These are phyloP conservation scores for Oreochromis spilurus DNA, from an alignment of 2,113 vertebrate species.

Conservation along the genomic window DNA sequence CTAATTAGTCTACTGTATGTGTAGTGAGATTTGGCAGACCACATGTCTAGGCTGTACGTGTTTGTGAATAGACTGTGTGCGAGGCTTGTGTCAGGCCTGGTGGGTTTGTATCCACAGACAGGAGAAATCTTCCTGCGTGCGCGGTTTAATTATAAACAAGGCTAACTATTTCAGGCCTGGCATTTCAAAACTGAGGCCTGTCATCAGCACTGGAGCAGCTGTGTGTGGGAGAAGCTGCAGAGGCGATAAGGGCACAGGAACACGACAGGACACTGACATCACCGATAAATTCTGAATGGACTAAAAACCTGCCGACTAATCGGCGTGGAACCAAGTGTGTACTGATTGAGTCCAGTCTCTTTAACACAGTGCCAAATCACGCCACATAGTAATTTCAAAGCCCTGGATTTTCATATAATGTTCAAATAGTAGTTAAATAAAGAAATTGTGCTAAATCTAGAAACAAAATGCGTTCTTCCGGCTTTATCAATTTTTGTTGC, in stretches of 20 bases:
- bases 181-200: constrained; percentile 30
- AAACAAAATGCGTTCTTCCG: background rate
- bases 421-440: background rate
- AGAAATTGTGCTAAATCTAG: background rate
- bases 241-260: background rate
- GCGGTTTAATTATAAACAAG: constrained; percentile 46
- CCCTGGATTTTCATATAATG: background rate
- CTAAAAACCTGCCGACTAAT: background rate
- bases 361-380: background rate
- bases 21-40: background rate
- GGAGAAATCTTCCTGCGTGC: background rate
- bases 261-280: background rate
- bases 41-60: background rate
- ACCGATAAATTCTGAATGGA: background rate
- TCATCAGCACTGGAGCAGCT: constrained; percentile 45
- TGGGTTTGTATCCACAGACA: background rate
- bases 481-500: fast-evolving
- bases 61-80: background rate
- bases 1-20: background rate
- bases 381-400: background rate
- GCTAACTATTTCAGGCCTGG: constrained; percentile 56
- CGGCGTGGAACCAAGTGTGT: fast-evolving
- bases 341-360: background rate
- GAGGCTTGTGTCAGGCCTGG: background rate
- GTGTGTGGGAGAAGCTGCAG: constrained; percentile 31